These are phyloP conservation scores for Spisula solida DNA, from an alignment of 2,888 invertebrate species.

Conservation along the genomic window DNA sequence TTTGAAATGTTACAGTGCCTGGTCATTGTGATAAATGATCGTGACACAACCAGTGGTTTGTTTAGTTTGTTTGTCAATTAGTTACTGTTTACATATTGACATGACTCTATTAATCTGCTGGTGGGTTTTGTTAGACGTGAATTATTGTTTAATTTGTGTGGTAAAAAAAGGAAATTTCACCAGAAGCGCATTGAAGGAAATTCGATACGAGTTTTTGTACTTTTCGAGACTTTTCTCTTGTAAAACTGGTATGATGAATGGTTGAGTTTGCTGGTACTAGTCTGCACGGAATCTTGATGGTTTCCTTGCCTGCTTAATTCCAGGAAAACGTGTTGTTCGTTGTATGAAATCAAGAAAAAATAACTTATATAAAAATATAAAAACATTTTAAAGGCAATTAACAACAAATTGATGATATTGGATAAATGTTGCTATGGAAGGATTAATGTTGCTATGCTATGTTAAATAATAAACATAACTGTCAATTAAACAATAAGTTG, in stretches of 20 bases:
- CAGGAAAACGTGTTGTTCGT: not conserved
- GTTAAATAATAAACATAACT: not conserved
- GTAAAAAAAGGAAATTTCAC: too few relatives aligned
- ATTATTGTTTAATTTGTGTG: not conserved
- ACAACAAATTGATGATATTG: not conserved
- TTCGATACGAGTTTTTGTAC: too few relatives aligned
- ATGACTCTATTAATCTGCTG: not conserved
- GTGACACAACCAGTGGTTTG: not conserved
- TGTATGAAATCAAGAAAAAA: not conserved
- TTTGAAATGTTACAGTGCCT: conserved; percentile 9
- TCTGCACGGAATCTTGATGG: too few relatives aligned
- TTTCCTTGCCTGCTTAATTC: not conserved
- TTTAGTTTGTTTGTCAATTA: conserved; percentile 35
- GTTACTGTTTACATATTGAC: conserved; percentile 27
- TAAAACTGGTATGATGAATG: too few relatives aligned
- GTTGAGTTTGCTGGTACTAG: too few relatives aligned
- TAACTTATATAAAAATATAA: not conserved
- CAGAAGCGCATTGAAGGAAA: too few relatives aligned
- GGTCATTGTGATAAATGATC: conserved; percentile 20
- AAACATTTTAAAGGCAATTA: not conserved
- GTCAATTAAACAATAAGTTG: not conserved
- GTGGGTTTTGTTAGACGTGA: not conserved
- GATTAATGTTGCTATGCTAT: not conserved
- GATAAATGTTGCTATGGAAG: not conserved
- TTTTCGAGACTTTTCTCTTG: too few relatives aligned